Evolutionary conservation across 1,140 invertebrate genomes (phyloP).

Genomic region (Ditylenchus dipsaci): DNA sequence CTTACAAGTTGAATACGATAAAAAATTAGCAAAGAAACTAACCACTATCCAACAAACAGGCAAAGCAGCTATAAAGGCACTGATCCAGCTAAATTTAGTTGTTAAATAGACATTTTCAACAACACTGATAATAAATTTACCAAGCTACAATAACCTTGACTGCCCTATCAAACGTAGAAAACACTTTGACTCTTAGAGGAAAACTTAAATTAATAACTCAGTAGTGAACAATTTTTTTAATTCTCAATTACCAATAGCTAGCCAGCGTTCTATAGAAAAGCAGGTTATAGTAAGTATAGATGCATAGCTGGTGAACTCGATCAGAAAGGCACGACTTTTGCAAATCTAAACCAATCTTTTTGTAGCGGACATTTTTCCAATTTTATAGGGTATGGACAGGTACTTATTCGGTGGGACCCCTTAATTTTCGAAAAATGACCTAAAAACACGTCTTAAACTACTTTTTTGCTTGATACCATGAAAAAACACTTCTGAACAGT

Average conservation of each 20-base stretch:
- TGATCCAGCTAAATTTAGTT: conserved; percentile 46
- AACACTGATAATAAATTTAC: no score
- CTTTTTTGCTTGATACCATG: no score
- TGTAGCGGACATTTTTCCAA: no score
- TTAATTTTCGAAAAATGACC: no score
- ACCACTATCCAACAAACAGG: conserved; percentile 51
- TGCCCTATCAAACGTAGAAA: conserved; percentile 50
- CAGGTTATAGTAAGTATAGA: conserved; percentile 85
- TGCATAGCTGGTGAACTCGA: conserved; percentile 65
- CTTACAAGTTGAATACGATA: no score
- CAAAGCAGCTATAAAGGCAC: conserved; percentile 49
- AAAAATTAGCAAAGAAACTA: no score
- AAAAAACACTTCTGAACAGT: no score
- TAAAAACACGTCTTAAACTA: no score
- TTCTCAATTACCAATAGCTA: conserved; percentile 38
- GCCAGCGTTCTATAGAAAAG: conserved; percentile 83
- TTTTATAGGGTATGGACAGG: no score
- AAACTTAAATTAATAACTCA: conserved; percentile 38
- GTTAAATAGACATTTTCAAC: no score
- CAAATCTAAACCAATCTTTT: conserved; percentile 18
- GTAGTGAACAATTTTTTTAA: no score
- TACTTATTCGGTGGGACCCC: no score
- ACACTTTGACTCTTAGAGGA: conserved; percentile 51
- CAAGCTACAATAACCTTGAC: conserved; percentile 46
- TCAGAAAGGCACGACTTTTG: conserved; percentile 54